Evolutionary conservation across 2,888 invertebrate species (phyloP), one percentile per base, ranked within the genome.

Genomic region (Trichogramma evanescens): DNA sequence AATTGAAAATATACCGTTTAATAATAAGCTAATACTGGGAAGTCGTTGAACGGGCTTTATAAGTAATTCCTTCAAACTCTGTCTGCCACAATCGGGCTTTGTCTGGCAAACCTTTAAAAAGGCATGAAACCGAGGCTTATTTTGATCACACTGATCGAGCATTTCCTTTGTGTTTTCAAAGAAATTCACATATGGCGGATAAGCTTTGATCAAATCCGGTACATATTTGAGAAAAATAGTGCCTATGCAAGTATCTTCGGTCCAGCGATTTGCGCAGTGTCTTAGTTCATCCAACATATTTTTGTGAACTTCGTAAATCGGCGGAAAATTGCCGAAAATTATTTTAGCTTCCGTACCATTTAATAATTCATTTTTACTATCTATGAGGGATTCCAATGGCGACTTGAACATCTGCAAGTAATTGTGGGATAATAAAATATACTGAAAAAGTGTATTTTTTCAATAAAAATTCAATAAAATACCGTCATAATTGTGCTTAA

Each of bases 111-210:
- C 94, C 83, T 96, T 97, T 67, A 98, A 85, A 82, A 98, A 98
- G 73, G 97, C 97, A 82, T 97, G 95, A 83, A 99, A 99, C 77
- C 95, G 85, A 48, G 95, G 95, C 80, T 95, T 95, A 73, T 87
- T 89, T 76, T 86, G 86, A 82, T 95, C 95, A 82, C 95, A 96
- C 74, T 89, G 86, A 71, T 86, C 83, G 74, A 99, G 84, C 82
- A 92, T 91, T 74, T 95, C 93, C 80, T 95, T 95, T 80, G 95
- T 94, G 78, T 93, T 92, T 79, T 98, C 97, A 79, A 96, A 97
- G 81, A 93, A 97, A 81, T 99, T 99, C 58, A 99, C 91, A 81
- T 95, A 99, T 26, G 96, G 95, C 64, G 97, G 97, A 81, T 99
- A 99, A 1, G 95, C 93, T 80, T 93, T 95, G 68, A 91, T 85